Base-by-base conservation (phyloP, 2,888 invertebrate species). In the Caenorhabditis angaria region DNA sequence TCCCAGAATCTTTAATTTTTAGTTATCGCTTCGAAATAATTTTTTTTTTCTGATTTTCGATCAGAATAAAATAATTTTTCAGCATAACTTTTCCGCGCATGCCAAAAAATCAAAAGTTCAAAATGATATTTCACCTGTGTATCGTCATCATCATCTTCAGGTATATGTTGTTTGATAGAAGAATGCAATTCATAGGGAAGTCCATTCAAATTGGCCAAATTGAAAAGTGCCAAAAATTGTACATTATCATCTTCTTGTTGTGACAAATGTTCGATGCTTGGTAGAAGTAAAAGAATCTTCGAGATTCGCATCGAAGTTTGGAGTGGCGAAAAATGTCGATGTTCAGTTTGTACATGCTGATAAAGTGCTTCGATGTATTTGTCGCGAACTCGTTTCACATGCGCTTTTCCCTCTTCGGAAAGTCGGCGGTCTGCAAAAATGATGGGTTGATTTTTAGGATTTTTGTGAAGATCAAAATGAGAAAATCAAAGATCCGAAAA, bases 181-280 rank as follows among this genome's bases (percentile, higher is more conserved):
- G 81, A 81, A 51, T 82, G 82, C n/a, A 82, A 58, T 64, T 82
- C 82, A 58, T 82, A 82, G 10, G 82, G 82, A 29, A 82, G 65
- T 12, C 82, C 82, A 59, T 82, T 82, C 53, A 82, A 64, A 61
- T 82, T 82, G 48, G 81, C 82, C 54, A 82, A 71, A 63, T 82
- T 82, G 77, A 82, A 82, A 2, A 82, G 68, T 29, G 82, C 82
- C 54, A 82, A 65, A 71, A 82, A 82, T 50, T 82, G 82, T 2
- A 82, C 82, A 28, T 78, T 82, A 60, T 82, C 82, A 64, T 82
- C 82, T 70, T 82, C 82, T 74, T 82, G 81, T 78, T 82, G 82
- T 14, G 82, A 82, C 1, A 82, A 70, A 51, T 80, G 79, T 81
- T 81, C 81, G 56, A 82, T 81, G 53, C 76, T 76, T 0, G 81